Evolutionary conservation across 2,888 invertebrate genomes (phyloP).

Genomic region (Heteropelma amictum): DNA sequence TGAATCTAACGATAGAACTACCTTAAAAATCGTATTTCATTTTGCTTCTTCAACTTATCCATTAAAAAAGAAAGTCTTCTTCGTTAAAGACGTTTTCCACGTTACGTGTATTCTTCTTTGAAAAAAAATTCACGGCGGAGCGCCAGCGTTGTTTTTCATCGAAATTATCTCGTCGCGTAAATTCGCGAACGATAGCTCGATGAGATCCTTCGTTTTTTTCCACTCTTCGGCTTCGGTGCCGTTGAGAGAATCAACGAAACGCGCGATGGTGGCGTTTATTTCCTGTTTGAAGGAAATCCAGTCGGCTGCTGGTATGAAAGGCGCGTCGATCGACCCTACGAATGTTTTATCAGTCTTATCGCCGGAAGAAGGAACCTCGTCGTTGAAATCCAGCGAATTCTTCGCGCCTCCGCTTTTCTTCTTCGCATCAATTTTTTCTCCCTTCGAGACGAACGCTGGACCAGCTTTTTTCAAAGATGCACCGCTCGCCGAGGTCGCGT

Average conservation of each 20-base stretch:
- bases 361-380: too few species aligned
- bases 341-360: too few species aligned
- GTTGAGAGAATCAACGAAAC: conserved; percentile 36
- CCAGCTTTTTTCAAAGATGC: not conserved
- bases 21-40: too few species aligned
- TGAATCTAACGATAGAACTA: too few species aligned
- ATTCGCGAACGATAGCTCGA: conserved; percentile 27
- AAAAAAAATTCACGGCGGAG: not conserved
- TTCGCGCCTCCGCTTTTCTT: not conserved
- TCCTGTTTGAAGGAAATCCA: conserved; percentile 55
- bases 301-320: conserved; percentile 46
- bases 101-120: not conserved
- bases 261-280: conserved; percentile 37
- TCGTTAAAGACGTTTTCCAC: not conserved
- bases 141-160: conserved; percentile 24
- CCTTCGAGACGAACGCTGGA: not conserved
- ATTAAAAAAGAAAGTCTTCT: not conserved
- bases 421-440: not conserved
- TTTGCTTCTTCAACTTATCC: too few species aligned
- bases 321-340: conserved; percentile 12
- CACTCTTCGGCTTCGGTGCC: conserved; percentile 45
- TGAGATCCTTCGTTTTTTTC: conserved; percentile 42
- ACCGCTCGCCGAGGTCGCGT: conserved; percentile 48
- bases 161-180: conserved; percentile 32
- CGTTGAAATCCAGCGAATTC: not conserved